Conservation (phyloP, 2,113 vertebrate species). For the Oceanites oceanicus region DNA sequence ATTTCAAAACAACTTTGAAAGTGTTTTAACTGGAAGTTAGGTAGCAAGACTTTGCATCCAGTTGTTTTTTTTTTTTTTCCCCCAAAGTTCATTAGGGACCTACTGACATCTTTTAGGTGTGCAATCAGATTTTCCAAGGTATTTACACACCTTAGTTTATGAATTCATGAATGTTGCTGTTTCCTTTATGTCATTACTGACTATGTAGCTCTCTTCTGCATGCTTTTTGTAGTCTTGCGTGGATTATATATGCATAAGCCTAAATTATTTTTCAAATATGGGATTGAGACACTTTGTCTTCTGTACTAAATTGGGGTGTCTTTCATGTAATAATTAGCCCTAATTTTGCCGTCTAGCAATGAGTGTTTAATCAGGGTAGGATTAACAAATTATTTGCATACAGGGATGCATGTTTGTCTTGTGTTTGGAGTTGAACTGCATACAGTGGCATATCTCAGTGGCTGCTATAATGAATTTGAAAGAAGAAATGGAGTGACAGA, state of each 20-base stretch:
- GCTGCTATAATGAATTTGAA: neutral
- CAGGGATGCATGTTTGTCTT: neutral
- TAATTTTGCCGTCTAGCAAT: slow-evolving; percentile 3
- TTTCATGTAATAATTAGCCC: neutral
- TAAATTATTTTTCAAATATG: neutral
- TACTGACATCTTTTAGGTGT: neutral
- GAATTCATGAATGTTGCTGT: neutral
- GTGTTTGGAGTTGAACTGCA: neutral
- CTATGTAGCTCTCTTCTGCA: neutral
- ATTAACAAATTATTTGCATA: neutral
- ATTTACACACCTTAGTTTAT: neutral
- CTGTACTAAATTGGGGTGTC: neutral
- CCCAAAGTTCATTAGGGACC: neutral
- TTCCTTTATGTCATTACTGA: neutral
- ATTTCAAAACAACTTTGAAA: neutral
- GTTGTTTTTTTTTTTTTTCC: neutral
- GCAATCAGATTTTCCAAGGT: no score
- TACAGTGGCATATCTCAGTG: neutral
- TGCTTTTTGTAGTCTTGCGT: slow-evolving; percentile 1
- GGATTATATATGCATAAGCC: neutral
- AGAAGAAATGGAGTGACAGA: neutral
- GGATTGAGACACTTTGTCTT: neutral
- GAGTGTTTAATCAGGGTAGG: neutral
- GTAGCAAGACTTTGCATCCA: neutral
- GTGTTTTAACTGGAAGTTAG: neutral